Base-by-base conservation (phyloP, 1,140 invertebrate species). In the Drosophila tristis region DNA sequence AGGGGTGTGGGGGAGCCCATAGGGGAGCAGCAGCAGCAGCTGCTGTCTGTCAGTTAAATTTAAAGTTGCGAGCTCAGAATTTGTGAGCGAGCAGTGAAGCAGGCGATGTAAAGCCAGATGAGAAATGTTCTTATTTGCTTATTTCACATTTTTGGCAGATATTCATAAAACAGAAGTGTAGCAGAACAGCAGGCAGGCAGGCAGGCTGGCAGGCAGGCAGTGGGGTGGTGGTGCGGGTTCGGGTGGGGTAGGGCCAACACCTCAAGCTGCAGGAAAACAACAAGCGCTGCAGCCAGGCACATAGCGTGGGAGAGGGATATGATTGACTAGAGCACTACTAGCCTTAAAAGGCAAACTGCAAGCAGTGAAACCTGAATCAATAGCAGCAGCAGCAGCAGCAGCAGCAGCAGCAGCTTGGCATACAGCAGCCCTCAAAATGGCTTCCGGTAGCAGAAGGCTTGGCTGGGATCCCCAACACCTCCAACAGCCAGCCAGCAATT, bases 41-140 rank as follows among this genome's bases (percentile, higher is more conserved):
- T 70, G 66, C 64, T 53, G 66, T 53, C 45, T 58, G 66, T 70
- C 66, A 70, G 64, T 70, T 49, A 26, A 70, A 70, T 58, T 70
- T 70, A 70, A 70, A 70, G 50, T 68, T 49, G 11, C 11, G 42
- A 62, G 48, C 31, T 55, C 31, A 35, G 25, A 63, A 55, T 63
- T 47, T 26, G 15, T 35, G 42, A 45, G 51, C 44, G 47, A 62
- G 31, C 31, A 35, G 4, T 29, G 5, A 6, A 50, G 58, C 58
- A 23, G 45, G 48, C 39, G 62, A 63, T 16, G 29, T 48, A 63
- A 45, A 43, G 51, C 53, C 42, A n/a, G 20, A 59, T 44, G 8
- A 42, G 66, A 68, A 57, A 57, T 43, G 63, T 57, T 67, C 25
- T 48, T 67, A 68, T 56, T 68, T 67, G 63, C 65, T 48, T 70